Conservation (phyloP, 2,113 vertebrate genomes). For the Climacteris rufus region DNA sequence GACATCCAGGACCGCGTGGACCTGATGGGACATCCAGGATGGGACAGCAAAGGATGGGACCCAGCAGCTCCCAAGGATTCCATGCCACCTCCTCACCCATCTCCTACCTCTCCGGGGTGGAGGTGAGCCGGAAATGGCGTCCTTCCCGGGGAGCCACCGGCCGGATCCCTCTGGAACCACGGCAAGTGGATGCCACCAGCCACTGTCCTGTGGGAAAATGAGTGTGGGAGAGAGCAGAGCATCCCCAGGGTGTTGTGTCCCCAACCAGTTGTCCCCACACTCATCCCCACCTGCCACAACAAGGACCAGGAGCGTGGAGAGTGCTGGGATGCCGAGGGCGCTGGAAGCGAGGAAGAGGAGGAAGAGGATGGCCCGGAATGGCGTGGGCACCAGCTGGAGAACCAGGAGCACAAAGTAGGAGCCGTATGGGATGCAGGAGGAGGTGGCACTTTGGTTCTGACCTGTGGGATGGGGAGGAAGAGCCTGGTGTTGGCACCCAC, state of each 20-base stretch:
- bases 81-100: not conserved
- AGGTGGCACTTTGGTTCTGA: constrained; percentile 68
- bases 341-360: constrained; percentile 71
- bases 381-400: constrained; percentile 52
- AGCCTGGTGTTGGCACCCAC: not conserved
- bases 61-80: not conserved
- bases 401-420: constrained; percentile 73
- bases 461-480: constrained; percentile 8
- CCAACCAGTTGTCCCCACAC: not conserved
- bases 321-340: not conserved
- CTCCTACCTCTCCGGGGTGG: constrained; percentile 75
- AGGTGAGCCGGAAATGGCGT: constrained; percentile 6
- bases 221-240: not conserved
- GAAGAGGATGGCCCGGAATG: constrained; percentile 67
- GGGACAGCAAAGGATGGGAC: not conserved
- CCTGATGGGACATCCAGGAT: too few species aligned
- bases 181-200: constrained; percentile 5
- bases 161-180: not conserved
- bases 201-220: constrained; percentile 45
- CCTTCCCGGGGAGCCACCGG: rapidly evolving
- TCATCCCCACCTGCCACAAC: not conserved
- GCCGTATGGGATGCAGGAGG: constrained; percentile 66
- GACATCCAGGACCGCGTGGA: too few species aligned
- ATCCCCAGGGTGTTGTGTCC: rapidly evolving
- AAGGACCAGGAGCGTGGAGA: not conserved